Percentiles rank a stretch among this genome's conserved stretches.
Conservation (phyloP, 1,140 invertebrate genomes). For the Calosoma granatense region DNA sequence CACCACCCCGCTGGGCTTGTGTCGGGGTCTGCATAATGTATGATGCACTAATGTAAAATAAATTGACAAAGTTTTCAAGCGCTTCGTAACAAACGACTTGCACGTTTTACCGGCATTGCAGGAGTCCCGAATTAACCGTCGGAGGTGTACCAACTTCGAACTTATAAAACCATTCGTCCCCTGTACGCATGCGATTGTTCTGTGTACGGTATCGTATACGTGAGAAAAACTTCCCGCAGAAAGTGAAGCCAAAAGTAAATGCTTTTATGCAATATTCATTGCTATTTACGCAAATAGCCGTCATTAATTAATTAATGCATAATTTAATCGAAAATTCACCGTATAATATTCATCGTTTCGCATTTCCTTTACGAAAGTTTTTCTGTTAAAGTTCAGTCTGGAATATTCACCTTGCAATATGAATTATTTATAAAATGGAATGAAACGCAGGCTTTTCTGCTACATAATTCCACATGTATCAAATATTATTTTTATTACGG, state of each 20-base stretch:
- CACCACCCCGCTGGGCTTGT: not conserved
- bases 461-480: no score
- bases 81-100: conserved; percentile 6
- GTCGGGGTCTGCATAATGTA: conserved; percentile 3
- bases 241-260: not conserved
- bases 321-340: no score
- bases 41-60: conserved; percentile 9
- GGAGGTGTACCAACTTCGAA: not conserved
- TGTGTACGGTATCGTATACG: not conserved
- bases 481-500: no score
- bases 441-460: no score
- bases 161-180: not conserved
- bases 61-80: conserved; percentile 9
- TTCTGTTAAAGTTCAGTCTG: no score
- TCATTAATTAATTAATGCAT: no score
- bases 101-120: conserved; percentile 8
- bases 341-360: no score
- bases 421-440: no score
- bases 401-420: no score
- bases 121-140: not conserved
- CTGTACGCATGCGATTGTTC: not conserved
- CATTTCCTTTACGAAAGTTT: no score
- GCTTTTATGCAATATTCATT: not conserved
- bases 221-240: not conserved
- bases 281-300: not conserved